Base-by-base conservation (phyloP, 2,888 invertebrate species). In the Lochmaea crataegi region DNA sequence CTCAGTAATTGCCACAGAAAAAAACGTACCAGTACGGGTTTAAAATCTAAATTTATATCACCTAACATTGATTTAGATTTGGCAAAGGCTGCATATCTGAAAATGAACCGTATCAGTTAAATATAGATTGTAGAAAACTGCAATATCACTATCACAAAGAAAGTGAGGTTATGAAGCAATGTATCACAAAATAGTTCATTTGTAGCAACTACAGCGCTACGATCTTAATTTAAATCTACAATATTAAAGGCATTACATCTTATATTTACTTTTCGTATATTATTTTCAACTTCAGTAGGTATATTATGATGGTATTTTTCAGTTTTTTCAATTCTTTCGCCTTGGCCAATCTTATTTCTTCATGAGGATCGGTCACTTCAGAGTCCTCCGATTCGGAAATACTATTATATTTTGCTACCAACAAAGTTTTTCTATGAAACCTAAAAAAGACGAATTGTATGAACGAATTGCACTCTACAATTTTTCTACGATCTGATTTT, bases 1-100 rank as follows among this genome's bases (percentile, higher is more conserved):
- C 88, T 87, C 84, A 89, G 90, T 32, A 92, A 84, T 81, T 91
- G 91, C 91, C 91, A 91, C 38, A 91, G 82, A 79, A 89, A 90
- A 48, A 91, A 79, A 63, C 90, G 87, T 73, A 88, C 88, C 78
- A 91, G 81, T 41, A 89, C 76, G 0, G 81, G 79, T 57, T 72
- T 76, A 60, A 67, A 72, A 22, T 65, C 42, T 12, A 63, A 42
- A n/a, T 63, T 63, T 38, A 63, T 12, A 41, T 63, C 61, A 42
- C 41, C 18, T 11, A 41, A 9, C 11, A 18, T 41, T 72, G n/a
- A 67, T 61, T 41, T 18, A 18, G 32, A 32, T 53, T 38, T 22
- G 41, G 41, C 18, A 38, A 32, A 56, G 10, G 56, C 6, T 22
- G 70, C 64, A 16, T 70, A 70, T 12, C 70, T 70, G 16, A 38